Conservation (phyloP, 2,113 vertebrate genomes). For the Variabilichromis moorii region DNA sequence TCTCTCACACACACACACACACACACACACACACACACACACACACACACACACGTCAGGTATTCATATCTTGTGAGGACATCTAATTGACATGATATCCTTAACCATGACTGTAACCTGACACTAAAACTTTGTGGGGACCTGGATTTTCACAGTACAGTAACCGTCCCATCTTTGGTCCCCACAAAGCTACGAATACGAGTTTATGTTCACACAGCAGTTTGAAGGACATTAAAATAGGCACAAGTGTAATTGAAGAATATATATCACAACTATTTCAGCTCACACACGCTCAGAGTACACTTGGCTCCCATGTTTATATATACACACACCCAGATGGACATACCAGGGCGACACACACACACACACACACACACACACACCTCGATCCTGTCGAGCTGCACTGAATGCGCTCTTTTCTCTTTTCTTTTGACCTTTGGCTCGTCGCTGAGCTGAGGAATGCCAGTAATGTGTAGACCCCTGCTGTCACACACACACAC, state of each 20-base stretch:
- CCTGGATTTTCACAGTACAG: background rate
- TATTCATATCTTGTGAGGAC: background rate
- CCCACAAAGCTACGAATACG: fast-evolving
- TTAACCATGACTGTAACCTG: background rate
- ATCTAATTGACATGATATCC: background rate
- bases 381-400: background rate
- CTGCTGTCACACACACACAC: background rate
- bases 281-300: background rate
- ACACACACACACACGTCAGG: background rate
- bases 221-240: background rate
- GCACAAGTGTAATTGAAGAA: background rate
- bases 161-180: fast-evolving
- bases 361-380: no score
- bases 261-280: background rate
- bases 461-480: background rate
- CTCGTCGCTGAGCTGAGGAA: conserved; percentile 18
- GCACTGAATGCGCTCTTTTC: background rate
- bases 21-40: background rate
- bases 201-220: background rate
- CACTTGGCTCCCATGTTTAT: background rate
- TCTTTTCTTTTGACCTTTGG: background rate
- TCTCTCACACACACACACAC: background rate
- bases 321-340: background rate
- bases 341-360: background rate
- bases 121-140: background rate